A percentile compares a stretch with the other conserved stretches of the same genome.
Evolutionary conservation across 2,113 vertebrate genomes (phyloP).

Genomic region (Lepisosteus osseus): DNA sequence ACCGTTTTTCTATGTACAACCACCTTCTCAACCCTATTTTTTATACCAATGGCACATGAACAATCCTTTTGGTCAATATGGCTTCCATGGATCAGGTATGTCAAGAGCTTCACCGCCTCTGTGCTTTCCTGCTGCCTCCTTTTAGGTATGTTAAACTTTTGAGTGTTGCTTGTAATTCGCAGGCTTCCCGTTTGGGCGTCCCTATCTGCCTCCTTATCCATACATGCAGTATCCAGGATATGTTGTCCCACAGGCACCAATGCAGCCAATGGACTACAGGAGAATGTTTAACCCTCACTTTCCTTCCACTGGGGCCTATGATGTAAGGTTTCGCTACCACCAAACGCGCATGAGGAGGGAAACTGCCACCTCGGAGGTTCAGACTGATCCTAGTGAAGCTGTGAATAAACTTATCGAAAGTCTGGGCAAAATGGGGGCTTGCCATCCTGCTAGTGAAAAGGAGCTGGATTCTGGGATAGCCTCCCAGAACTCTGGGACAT

Average conservation of each 20-base stretch:
- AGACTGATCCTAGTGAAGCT: conserved; percentile 62
- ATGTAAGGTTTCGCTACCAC: conserved; percentile 35
- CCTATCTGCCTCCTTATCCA: conserved; percentile 56
- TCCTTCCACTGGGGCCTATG: conserved; percentile 39
- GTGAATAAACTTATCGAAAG: conserved; percentile 61
- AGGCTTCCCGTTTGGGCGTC: conserved; percentile 61
- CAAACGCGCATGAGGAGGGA: conserved; percentile 35
- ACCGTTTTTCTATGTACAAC: conserved; percentile 71
- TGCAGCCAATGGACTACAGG: conserved; percentile 62
- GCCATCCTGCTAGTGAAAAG: conserved; percentile 28
- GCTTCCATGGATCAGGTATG: conserved; percentile 53
- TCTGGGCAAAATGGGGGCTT: conserved; percentile 52
- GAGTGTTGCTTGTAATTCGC: not conserved
- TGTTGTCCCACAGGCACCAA: conserved; percentile 47
- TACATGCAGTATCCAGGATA: conserved; percentile 66
- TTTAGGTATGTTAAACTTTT: too few relatives aligned
- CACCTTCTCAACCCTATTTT: conserved; percentile 61
- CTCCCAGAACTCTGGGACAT: conserved; percentile 52
- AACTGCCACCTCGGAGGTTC: conserved; percentile 56
- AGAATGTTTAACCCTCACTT: conserved; percentile 61
- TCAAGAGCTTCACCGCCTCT: not conserved
- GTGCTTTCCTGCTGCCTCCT: too few relatives aligned
- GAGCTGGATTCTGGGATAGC: conserved; percentile 59
- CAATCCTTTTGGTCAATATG: conserved; percentile 53
- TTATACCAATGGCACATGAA: conserved; percentile 60